Percentiles rank a stretch among this genome's conserved stretches.
phyloP scores from a whole-genome alignment of 2,113 vertebrate genomes.

The Dicaeum eximium region DNA sequence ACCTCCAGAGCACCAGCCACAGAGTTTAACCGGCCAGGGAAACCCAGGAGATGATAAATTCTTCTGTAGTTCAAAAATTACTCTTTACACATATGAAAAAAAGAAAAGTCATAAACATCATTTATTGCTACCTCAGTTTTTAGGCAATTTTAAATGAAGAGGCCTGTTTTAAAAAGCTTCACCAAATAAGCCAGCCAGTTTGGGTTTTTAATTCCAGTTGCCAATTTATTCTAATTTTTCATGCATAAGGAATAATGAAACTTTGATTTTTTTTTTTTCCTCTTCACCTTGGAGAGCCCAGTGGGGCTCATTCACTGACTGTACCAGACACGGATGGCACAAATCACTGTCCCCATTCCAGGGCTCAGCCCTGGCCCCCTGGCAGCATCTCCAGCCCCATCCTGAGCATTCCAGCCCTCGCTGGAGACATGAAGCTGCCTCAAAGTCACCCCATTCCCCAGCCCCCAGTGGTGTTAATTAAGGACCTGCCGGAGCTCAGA shows the following conservation, averaged over 20 bases:
- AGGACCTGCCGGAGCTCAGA: not conserved
- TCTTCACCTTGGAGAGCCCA: not conserved
- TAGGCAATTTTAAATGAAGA: not conserved
- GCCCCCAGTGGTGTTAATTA: not conserved
- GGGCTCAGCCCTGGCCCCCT: not conserved
- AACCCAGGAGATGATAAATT: not conserved
- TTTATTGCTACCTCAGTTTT: not conserved
- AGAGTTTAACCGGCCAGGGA: not conserved
- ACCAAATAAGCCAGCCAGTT: not conserved
- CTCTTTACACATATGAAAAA: not conserved
- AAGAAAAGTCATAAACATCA: not conserved
- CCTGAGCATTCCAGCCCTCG: not conserved
- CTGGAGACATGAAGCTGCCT: not conserved
- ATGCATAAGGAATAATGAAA: not conserved
- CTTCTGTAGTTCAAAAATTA: not conserved
- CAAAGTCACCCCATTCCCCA: not conserved
- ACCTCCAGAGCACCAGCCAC: not conserved
- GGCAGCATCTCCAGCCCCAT: not conserved
- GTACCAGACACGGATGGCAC: not conserved
- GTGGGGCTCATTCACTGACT: not conserved
- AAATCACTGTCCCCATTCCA: not conserved
- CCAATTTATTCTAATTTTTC: not conserved
- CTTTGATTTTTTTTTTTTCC: rapidly evolving
- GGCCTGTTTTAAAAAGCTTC: not conserved
- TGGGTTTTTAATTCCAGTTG: not conserved